Percentiles rank a stretch among this genome's conserved stretches.
phyloP scores from a whole-genome alignment of 2,888 invertebrate genomes.

The Leptopterna dolabrata region DNA sequence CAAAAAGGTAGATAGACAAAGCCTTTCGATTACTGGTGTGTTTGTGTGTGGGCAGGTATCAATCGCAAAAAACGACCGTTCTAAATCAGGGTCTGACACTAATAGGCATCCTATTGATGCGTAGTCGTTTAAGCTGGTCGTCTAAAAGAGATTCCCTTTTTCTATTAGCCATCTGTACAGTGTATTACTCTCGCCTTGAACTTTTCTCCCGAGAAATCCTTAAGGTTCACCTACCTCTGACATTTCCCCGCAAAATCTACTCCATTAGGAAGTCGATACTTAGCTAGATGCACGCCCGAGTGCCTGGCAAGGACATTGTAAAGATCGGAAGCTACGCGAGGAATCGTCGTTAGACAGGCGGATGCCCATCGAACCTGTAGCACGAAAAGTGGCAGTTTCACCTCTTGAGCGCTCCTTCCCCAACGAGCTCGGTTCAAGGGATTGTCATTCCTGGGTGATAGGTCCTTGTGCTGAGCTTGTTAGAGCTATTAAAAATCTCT shows the following conservation, averaged over 20 bases:
- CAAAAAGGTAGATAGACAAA: too few relatives aligned
- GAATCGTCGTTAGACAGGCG: background rate
- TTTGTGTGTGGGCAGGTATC: too few relatives aligned
- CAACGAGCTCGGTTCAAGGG: background rate
- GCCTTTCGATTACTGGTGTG: too few relatives aligned
- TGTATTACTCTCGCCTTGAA: background rate
- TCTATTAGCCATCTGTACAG: too few relatives aligned
- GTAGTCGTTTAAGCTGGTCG: too few relatives aligned
- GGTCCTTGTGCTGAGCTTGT: background rate
- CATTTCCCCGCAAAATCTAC: background rate
- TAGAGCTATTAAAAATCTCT: too few relatives aligned
- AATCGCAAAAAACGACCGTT: too few relatives aligned
- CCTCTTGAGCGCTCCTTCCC: background rate
- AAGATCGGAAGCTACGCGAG: background rate
- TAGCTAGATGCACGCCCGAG: background rate
- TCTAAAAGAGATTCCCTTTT: too few relatives aligned
- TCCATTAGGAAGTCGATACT: slow-evolving; percentile 13
- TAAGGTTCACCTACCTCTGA: background rate
- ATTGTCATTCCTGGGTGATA: background rate
- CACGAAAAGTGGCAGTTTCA: background rate
- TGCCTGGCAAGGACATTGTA: slow-evolving; percentile 1
- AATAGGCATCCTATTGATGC: too few relatives aligned
- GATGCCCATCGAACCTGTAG: background rate
- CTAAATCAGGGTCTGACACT: too few relatives aligned
- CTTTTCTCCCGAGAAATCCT: background rate